Conservation (phyloP, 1,140 invertebrate species). For the Oedothorax gibbosus region DNA sequence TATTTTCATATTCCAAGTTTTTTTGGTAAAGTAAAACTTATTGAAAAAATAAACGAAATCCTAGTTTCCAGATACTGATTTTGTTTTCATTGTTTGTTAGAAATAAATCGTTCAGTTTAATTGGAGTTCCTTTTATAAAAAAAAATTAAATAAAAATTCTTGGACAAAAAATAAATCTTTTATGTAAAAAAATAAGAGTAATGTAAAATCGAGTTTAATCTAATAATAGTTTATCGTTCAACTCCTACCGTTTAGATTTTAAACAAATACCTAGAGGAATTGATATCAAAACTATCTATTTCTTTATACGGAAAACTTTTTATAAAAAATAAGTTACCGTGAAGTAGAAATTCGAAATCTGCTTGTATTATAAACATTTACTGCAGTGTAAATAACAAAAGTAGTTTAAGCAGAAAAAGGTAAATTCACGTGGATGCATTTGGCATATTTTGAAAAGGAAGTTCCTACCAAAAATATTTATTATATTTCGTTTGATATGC, state of each 20-base stretch:
- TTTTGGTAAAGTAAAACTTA: not conserved
- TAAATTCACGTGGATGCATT: not conserved
- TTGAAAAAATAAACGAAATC: not conserved
- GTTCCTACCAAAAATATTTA: no score
- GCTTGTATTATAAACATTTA: slow-evolving; percentile 15
- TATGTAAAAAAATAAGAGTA: not conserved
- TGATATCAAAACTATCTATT: slow-evolving; percentile 5
- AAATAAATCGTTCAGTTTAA: slow-evolving; percentile 11
- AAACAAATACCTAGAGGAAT: not conserved
- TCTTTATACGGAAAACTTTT: not conserved
- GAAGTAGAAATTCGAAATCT: slow-evolving; percentile 11
- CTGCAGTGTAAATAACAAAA: not conserved
- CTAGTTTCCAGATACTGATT: not conserved
- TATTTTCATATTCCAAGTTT: slow-evolving; percentile 19
- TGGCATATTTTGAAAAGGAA: not conserved
- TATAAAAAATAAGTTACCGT: slow-evolving; percentile 7
- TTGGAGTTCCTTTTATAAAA: slow-evolving; percentile 18
- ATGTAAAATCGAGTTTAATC: not conserved
- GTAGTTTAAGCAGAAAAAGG: slow-evolving; percentile 1
- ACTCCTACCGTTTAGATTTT: not conserved
- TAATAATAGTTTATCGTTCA: not conserved
- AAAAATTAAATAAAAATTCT: not conserved
- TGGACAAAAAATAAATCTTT: not conserved
- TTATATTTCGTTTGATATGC: no score
- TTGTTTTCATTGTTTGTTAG: not conserved